A percentile compares a stretch with the other conserved stretches of the same genome.
Conservation (phyloP, 2,888 invertebrate species). For the Scelioninae gen. 2 region DNA sequence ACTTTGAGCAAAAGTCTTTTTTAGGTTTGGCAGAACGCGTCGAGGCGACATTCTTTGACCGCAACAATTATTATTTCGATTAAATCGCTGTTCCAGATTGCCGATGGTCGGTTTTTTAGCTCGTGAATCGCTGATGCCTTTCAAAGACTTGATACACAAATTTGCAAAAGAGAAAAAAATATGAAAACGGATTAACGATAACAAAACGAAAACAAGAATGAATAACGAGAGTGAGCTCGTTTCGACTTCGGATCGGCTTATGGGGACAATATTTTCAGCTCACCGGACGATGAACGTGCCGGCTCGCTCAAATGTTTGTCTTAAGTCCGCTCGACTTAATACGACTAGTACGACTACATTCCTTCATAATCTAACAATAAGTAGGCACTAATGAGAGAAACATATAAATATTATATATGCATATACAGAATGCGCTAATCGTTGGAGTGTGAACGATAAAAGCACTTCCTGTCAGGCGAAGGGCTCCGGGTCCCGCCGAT, state of each 20-base stretch:
- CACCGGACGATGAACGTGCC: constrained; percentile 67
- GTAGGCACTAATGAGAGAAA: constrained; percentile 71
- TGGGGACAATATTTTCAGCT: constrained; percentile 57
- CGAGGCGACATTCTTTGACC: constrained; percentile 18
- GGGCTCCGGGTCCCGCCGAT: constrained; percentile 26
- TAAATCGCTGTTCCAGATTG: constrained; percentile 23
- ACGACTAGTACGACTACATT: constrained; percentile 72
- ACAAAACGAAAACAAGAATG: constrained; percentile 20
- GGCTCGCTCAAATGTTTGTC: constrained; percentile 67
- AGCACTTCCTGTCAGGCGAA: constrained; percentile 24
- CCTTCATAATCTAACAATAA: constrained; percentile 72
- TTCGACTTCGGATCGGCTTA: constrained; percentile 55
- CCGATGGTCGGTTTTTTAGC: constrained; percentile 23
- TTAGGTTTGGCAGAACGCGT: constrained; percentile 42
- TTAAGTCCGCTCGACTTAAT: constrained; percentile 68
- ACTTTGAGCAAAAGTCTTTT: constrained; percentile 39
- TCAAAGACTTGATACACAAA: constrained; percentile 51
- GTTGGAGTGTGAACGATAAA: constrained; percentile 31
- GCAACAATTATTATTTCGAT: constrained; percentile 19
- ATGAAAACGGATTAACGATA: constrained; percentile 1
- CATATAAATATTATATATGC: constrained; percentile 59
- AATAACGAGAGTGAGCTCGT: constrained; percentile 51
- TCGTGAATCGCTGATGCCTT: constrained; percentile 48
- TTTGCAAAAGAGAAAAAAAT: constrained; percentile 24
- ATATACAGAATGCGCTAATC: constrained; percentile 43